These are phyloP conservation scores for Xyrichtys novacula DNA, from an alignment of 2,797 vertebrate species.

Conservation along the genomic window DNA sequence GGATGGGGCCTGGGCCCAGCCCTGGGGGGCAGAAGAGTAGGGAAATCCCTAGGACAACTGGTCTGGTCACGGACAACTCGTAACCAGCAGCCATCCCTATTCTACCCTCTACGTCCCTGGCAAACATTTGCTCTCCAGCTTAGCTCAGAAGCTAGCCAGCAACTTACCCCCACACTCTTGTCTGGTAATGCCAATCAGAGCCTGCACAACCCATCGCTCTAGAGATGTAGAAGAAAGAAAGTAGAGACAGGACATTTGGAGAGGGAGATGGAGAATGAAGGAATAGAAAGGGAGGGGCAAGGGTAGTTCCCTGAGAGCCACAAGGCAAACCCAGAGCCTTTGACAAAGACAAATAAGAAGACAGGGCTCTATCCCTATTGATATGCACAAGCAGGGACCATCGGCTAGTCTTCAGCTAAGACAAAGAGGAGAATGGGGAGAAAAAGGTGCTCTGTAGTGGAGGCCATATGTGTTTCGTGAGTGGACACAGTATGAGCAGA, in stretches of 20 bases:
- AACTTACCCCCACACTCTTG: constrained; percentile 84
- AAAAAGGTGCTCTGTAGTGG: constrained; percentile 72
- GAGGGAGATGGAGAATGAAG: constrained; percentile 72
- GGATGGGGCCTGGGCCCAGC: constrained; percentile 80
- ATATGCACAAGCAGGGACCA: constrained; percentile 87
- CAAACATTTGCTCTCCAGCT: constrained; percentile 96
- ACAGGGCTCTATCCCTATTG: constrained; percentile 84
- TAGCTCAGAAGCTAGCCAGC: constrained; percentile 83
- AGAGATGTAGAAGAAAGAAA: constrained; percentile 78
- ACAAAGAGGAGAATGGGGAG: constrained; percentile 80
- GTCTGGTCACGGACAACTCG: constrained; percentile 97
- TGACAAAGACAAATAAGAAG: constrained; percentile 88
- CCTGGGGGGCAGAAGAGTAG: constrained; percentile 71
- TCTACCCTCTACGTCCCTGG: constrained; percentile 88
- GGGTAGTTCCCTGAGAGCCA: constrained; percentile 85
- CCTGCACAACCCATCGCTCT: constrained; percentile 75
- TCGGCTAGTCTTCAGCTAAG: constrained; percentile 82
- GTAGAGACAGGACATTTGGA: constrained; percentile 71
- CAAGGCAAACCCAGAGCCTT: constrained; percentile 87
- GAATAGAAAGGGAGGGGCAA: constrained; percentile 76
- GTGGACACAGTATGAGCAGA: constrained; percentile 81
- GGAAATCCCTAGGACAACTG: constrained; percentile 95
- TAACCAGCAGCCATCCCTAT: constrained; percentile 85
- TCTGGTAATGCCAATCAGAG: constrained; percentile 89
- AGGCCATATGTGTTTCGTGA: constrained; percentile 80